Evolutionary conservation across 2,888 invertebrate species (phyloP), one percentile per base, ranked within the genome.

Genomic region (Scaptomyza reducta): DNA sequence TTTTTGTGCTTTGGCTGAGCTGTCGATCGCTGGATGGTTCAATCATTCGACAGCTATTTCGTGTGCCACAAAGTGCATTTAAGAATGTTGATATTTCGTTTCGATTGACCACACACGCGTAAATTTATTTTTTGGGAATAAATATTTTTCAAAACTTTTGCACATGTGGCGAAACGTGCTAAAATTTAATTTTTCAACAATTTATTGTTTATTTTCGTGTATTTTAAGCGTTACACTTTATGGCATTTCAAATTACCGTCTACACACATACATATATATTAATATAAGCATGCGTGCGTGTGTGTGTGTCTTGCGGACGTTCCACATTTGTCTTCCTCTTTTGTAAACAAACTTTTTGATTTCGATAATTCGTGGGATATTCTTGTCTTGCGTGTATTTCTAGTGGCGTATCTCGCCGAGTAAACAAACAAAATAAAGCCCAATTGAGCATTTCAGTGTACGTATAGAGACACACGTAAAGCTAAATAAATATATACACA

Each of bases 311-410:
- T 65, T 64, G 75, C 79, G 79, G 85, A 87, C 84, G 87, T 82
- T 84, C 76, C 73, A 78, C 85, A 84, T 82, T 80, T 82, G 88
- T 85, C 86, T 85, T 85, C 84, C 86, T 85, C 84, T 85, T 85
- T 72, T 87, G 82, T 85, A 85, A 85, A 85, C 84, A 85, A 85
- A 76, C 54, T 60, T 69, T 74, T 69, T 70, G 70, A 77, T 77
- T 79, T 74, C 79, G 73, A 84, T 83, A 78, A 84, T 81, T 86
- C 75, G 72, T 77, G 74, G 73, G 76, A 77, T 84, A 69, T 75
- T 87, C 77, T 77, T 71, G 86, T 70, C 79, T 78, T 84, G 74
- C 74, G 82, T 85, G 76, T 70, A 69, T 72, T 82, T 87, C 79
- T 85, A 84, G 84, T 85, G 84, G 79, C 80, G 75, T 67, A 64